Percentiles rank a stretch among this genome's conserved stretches.
Evolutionary conservation across 2,888 invertebrate genomes (phyloP).

Genomic region (Griposia aprilina): DNA sequence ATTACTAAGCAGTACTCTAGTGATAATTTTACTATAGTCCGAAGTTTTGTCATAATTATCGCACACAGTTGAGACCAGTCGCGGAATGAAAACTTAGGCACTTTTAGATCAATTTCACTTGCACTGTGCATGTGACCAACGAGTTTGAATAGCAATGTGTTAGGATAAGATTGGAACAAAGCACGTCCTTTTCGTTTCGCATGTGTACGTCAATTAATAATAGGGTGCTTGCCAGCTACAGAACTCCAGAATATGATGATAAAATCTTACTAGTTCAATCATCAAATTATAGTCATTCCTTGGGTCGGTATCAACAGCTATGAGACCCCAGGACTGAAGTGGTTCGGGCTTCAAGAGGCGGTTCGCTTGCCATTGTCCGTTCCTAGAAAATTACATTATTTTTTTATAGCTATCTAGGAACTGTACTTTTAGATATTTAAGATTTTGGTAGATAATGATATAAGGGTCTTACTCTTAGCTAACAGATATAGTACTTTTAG

Average conservation of each 20-base stretch:
- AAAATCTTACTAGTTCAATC: conserved; percentile 56
- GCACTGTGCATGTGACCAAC: not conserved
- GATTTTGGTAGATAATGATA: not conserved
- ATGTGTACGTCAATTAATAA: not conserved
- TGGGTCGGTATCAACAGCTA: conserved; percentile 77
- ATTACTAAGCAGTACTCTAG: not conserved
- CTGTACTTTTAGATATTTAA: not conserved
- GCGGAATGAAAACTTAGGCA: not conserved
- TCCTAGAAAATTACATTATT: conserved; percentile 68
- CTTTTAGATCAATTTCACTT: not conserved
- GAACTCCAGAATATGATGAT: not conserved
- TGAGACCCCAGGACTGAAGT: conserved; percentile 80
- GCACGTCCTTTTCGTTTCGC: not conserved
- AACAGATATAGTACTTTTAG: not conserved
- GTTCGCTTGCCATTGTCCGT: conserved; percentile 84
- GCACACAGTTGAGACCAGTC: not conserved
- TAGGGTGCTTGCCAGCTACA: not conserved
- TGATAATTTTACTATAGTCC: not conserved
- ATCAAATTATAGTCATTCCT: conserved; percentile 69
- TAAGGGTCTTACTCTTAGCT: no score
- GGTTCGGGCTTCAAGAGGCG: conserved; percentile 83
- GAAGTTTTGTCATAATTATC: not conserved
- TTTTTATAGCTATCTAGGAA: not conserved
- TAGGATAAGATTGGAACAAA: not conserved
- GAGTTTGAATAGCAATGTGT: not conserved